These are phyloP conservation scores for human (Homo sapiens) DNA, from an alignment of 2,113 vertebrate genomes.

Conservation along the genomic window GRCh38 chr1:33353501-33354000, in stretches of 20 bases:
- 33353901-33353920: neutral
- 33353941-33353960: neutral
- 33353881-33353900: neutral
- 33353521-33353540: neutral
- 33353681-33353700: neutral
- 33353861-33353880: neutral
- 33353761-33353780: neutral
- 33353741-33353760: neutral
- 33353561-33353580: neutral
- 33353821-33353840: neutral
- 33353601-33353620: neutral
- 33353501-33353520: slow-evolving; percentile 4
- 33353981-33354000: neutral
- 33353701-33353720: neutral
- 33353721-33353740: slow-evolving; percentile 7
- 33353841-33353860: neutral
- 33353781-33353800: neutral
- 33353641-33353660: neutral
- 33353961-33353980: neutral
- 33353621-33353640: neutral
- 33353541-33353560: neutral
- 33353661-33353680: neutral
- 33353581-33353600: neutral
- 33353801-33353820: neutral
- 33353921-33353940: neutral